Base-by-base conservation (phyloP, 1,140 invertebrate genomes). In the Drosophila watanabei region DNA sequence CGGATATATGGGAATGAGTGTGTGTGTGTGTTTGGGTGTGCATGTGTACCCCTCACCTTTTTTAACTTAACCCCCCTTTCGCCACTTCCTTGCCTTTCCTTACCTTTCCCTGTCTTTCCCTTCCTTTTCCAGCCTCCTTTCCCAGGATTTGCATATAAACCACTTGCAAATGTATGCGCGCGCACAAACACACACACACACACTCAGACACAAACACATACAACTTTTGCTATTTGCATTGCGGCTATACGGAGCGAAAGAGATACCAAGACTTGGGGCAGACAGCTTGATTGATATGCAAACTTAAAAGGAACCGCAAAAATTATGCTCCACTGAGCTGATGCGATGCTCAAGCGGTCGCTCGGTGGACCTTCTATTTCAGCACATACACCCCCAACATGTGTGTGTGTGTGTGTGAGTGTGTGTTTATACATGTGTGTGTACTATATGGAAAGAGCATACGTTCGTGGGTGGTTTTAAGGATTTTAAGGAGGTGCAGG, bases 281-380 rank as follows among this genome's bases (percentile, higher is more conserved):
- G 14, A 32, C 4, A 10, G 1, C 9, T n/a, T 85, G 83, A 92
- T 92, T 92, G 89, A 92, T 92, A 92, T 92, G 90, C 90, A 92
- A 92, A 92, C 90, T 92, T 92, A 90, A 92, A 90, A 92, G 90
- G 82, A 79, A 92, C 90, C 90, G 82, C 90, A 92, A 84, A 92
- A 92, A 92, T 92, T 92, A 92, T 92, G 90, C 80, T 92, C 85
- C 85, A 92, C 52, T 82, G 79, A 92, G 72, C 87, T 79, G 77
- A 43, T 79, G 76, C 59, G 65, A 24, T 43, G 73, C 71, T 76
- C 48, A 51, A 77, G 73, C 61, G 59, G 60, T 49, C 30, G 49
- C 35, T 43, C 14, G 72, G 30, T 78, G 78, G 82, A 68, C 66
- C 49, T 48, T 71, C 52, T 80, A 80, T 43, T 68, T 54, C 45